Percentiles rank a stretch among this genome's conserved stretches.
These are phyloP conservation scores for Agrochola macilenta DNA, from an alignment of 2,888 invertebrate genomes.

Conservation along the genomic window DNA sequence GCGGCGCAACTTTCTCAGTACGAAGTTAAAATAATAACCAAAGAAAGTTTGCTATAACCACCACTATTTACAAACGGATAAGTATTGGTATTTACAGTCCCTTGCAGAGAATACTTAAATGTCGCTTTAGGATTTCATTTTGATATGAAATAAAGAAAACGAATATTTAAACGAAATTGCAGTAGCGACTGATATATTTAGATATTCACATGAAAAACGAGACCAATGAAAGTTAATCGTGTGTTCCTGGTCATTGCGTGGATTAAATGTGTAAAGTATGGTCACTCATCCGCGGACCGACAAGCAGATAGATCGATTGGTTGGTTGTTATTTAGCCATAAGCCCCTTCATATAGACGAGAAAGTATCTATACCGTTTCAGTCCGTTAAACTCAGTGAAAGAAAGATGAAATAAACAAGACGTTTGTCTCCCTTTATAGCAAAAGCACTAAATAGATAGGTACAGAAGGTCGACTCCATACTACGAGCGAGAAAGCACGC, in stretches of 20 bases:
- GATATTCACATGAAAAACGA: neutral
- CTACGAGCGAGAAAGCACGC: neutral
- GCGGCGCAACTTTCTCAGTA: neutral
- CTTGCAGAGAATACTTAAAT: neutral
- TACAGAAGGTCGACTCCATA: constrained; percentile 5
- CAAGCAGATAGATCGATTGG: neutral
- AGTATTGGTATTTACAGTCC: no score
- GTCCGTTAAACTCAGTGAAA: constrained; percentile 22
- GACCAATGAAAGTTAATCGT: neutral
- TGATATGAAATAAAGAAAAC: neutral
- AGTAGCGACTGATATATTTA: neutral
- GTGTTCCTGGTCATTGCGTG: neutral
- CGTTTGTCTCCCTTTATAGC: constrained; percentile 21
- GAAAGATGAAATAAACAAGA: constrained; percentile 46
- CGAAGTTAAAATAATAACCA: neutral
- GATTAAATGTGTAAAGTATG: neutral
- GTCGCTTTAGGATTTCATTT: neutral
- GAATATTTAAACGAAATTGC: neutral
- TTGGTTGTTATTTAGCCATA: neutral
- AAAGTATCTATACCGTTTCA: neutral
- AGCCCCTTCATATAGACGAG: neutral
- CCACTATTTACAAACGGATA: neutral
- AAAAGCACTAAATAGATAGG: neutral
- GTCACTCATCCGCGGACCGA: no score
- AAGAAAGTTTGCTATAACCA: neutral